Conservation (phyloP, 2,888 invertebrate genomes). For the Thera britannica region DNA sequence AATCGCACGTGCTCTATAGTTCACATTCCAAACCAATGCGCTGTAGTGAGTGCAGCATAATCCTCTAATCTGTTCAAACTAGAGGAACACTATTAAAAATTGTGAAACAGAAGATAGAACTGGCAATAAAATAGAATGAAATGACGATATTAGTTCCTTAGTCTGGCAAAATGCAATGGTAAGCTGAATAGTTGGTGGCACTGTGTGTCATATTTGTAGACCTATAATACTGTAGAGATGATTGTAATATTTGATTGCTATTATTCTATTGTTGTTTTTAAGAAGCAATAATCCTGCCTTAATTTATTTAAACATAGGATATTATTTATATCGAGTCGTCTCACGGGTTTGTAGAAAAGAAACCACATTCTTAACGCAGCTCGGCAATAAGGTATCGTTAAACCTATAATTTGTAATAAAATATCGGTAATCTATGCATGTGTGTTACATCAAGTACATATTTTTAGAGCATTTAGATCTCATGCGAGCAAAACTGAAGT, state of each 20-base stretch:
- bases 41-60: neutral
- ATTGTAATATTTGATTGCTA: neutral
- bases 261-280: neutral
- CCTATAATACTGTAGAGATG: neutral
- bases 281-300: constrained; percentile 26
- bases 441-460: constrained; percentile 6
- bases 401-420: too few species aligned
- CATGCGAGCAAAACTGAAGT: constrained; percentile 5
- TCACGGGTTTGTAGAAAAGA: neutral
- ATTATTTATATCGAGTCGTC: neutral
- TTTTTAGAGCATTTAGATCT: constrained; percentile 26
- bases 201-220: too few species aligned
- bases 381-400: neutral
- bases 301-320: constrained; percentile 8
- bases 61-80: too few species aligned
- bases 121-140: too few species aligned
- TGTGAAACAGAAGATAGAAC: too few species aligned
- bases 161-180: too few species aligned
- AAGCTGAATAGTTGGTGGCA: too few species aligned
- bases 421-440: neutral
- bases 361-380: neutral
- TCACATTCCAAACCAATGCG: neutral
- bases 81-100: too few species aligned
- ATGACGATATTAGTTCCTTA: too few species aligned
- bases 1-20: neutral